Percentiles rank a stretch among this genome's conserved stretches.
These are phyloP conservation scores for Aurelia sp. DNA, from an alignment of 30 jellyfish, hydroid and myxozoan genomes.

Conservation along the genomic window DNA sequence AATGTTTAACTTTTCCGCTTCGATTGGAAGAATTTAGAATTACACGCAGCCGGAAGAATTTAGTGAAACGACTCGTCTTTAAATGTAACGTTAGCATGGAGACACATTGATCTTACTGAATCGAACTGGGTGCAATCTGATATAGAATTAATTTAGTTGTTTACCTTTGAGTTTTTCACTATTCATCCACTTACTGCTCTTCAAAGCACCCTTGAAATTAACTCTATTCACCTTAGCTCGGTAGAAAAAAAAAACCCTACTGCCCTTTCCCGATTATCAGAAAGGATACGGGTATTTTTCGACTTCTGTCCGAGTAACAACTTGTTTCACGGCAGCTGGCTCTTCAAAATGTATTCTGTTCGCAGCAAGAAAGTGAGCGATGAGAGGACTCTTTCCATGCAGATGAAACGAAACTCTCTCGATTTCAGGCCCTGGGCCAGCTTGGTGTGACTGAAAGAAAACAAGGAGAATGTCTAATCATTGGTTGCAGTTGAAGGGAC, in stretches of 20 bases:
- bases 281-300: conserved; percentile 72
- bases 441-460: conserved; percentile 73
- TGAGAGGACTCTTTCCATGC: conserved; percentile 78
- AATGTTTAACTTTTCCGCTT: no score
- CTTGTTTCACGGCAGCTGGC: conserved; percentile 51
- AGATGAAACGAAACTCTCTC: conserved; percentile 61
- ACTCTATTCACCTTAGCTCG: neutral
- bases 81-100: no score
- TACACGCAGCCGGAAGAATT: no score
- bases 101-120: no score
- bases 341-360: conserved; percentile 60
- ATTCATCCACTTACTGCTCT: no score
- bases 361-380: conserved; percentile 67
- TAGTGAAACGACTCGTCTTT: no score
- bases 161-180: no score
- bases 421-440: conserved; percentile 81
- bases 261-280: neutral
- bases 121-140: no score
- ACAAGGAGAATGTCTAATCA: neutral
- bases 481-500: no score
- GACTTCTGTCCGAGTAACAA: conserved; percentile 76
- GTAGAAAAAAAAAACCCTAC: neutral
- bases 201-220: no score
- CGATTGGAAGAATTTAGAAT: no score
- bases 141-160: no score